Evolutionary conservation across 2,888 invertebrate genomes (phyloP).

Genomic region (Petrophora chlorosata): DNA sequence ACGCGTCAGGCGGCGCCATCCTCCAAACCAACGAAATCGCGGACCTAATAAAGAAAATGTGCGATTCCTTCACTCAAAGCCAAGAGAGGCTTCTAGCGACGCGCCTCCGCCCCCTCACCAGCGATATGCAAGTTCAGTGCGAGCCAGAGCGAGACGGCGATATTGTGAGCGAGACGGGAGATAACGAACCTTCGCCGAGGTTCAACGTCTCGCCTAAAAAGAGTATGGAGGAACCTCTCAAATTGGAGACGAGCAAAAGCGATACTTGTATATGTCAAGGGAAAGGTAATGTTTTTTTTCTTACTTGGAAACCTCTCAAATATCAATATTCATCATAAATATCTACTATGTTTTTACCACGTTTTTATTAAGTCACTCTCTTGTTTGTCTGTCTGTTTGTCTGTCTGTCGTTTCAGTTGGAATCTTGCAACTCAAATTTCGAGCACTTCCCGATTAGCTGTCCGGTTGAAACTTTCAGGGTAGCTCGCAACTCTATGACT

Average conservation of each 20-base stretch:
- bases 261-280: slow-evolving; percentile 53
- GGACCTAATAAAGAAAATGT: slow-evolving; percentile 72
- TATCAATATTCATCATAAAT: background rate
- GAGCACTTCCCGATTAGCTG: no score
- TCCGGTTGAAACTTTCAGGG: no score
- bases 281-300: slow-evolving; percentile 44
- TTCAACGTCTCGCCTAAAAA: slow-evolving; percentile 9
- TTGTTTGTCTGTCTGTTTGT: no score
- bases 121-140: slow-evolving; percentile 72
- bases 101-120: slow-evolving; percentile 45
- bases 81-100: slow-evolving; percentile 60
- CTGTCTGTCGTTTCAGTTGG: no score
- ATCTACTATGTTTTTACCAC: background rate
- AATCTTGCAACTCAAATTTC: no score
- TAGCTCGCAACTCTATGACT: no score
- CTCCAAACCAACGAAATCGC: slow-evolving; percentile 68
- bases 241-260: slow-evolving; percentile 56
- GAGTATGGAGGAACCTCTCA: slow-evolving; percentile 41
- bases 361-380: no score
- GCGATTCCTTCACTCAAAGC: slow-evolving; percentile 64
- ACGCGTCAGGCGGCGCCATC: slow-evolving; percentile 63
- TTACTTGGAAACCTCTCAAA: background rate
- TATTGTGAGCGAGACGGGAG: slow-evolving; percentile 7
- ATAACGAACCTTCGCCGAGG: slow-evolving; percentile 8
- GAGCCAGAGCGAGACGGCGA: slow-evolving; percentile 34